Percentiles rank a stretch among this genome's conserved stretches.
phyloP scores from a whole-genome alignment of 1,140 invertebrate genomes.

The Euwallacea fornicatus region DNA sequence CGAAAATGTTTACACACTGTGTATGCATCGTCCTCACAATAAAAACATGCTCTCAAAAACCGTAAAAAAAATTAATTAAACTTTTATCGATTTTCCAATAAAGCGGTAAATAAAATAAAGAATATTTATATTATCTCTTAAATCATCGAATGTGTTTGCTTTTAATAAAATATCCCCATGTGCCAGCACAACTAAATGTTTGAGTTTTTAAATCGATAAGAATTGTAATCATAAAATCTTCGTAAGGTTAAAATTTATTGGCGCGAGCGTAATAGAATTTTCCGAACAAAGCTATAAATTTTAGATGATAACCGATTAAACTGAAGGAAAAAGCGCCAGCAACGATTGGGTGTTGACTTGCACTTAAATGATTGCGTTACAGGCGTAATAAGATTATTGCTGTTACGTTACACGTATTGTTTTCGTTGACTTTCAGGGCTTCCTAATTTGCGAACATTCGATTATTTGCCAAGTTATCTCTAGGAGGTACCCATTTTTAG shows the following conservation, averaged over 20 bases:
- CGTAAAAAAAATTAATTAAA: background rate
- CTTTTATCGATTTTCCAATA: too few relatives aligned
- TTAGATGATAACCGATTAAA: conserved; percentile 42
- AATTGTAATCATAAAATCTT: conserved; percentile 28
- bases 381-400: conserved; percentile 44
- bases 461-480: too few relatives aligned
- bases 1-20: background rate
- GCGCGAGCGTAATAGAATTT: conserved; percentile 35
- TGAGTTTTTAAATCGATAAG: conserved; percentile 21
- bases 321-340: conserved; percentile 35
- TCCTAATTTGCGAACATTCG: background rate
- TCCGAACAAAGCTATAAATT: conserved; percentile 37
- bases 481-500: too few relatives aligned
- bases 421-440: conserved; percentile 14
- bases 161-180: too few relatives aligned
- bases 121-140: too few relatives aligned
- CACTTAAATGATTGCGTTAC: conserved; percentile 42
- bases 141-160: too few relatives aligned
- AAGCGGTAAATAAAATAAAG: too few relatives aligned
- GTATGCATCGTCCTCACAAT: background rate
- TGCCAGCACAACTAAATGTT: conserved; percentile 1
- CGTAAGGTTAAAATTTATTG: conserved; percentile 26
- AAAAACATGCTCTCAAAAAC: background rate
- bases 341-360: conserved; percentile 40
- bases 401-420: conserved; percentile 34